phyloP scores from a whole-genome alignment of 2,888 invertebrate genomes.

The Hirtodrosophila trivittata region DNA sequence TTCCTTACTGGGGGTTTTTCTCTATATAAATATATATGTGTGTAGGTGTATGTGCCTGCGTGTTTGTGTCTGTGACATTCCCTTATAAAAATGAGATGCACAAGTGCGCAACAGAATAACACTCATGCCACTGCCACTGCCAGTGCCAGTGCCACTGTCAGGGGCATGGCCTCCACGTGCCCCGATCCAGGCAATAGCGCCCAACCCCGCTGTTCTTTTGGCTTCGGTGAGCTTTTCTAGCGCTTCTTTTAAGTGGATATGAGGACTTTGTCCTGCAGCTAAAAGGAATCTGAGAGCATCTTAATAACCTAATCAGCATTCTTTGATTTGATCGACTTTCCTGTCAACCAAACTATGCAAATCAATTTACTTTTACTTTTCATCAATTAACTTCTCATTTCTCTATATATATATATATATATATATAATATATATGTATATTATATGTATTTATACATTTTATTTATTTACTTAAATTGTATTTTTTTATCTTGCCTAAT shows the following conservation, averaged over 20 bases:
- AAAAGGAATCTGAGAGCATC: slow-evolving; percentile 30
- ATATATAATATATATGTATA: no score
- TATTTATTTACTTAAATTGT: no score
- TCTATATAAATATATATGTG: slow-evolving; percentile 2
- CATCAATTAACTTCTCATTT: slow-evolving; percentile 3
- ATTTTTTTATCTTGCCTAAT: no score
- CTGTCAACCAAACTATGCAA: slow-evolving; percentile 3
- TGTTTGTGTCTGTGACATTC: slow-evolving; percentile 39
- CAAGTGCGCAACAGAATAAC: slow-evolving; percentile 46
- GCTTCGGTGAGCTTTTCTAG: slow-evolving; percentile 46
- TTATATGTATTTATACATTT: no score
- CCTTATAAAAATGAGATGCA: slow-evolving; percentile 62
- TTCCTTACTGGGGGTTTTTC: slow-evolving; percentile 40
- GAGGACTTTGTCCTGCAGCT: slow-evolving; percentile 32
- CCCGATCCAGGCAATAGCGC: background rate
- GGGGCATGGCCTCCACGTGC: slow-evolving; percentile 13
- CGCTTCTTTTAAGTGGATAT: slow-evolving; percentile 54
- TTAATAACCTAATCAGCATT: slow-evolving; percentile 46
- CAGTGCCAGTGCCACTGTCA: slow-evolving; percentile 6
- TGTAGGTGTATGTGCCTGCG: slow-evolving; percentile 1
- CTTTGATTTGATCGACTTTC: slow-evolving; percentile 28
- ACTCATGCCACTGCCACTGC: slow-evolving; percentile 15
- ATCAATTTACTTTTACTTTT: slow-evolving; percentile 1
- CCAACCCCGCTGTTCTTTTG: slow-evolving; percentile 12
- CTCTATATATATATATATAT: slow-evolving; percentile 3